Percentiles rank a stretch among this genome's conserved stretches.
phyloP scores from a whole-genome alignment of 1,140 invertebrate genomes.

The Grapholita molesta region DNA sequence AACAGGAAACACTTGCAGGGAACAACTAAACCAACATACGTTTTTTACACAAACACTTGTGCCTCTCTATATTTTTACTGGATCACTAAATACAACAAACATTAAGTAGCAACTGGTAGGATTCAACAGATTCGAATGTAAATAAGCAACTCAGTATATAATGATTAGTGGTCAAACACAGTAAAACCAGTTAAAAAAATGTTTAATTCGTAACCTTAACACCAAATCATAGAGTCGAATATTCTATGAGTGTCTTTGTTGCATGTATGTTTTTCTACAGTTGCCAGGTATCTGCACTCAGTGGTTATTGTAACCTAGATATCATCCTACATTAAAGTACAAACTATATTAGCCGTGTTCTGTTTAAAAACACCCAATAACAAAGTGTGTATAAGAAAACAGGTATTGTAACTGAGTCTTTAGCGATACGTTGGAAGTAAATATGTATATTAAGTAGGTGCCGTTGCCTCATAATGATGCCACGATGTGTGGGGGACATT shows the following conservation, averaged over 20 bases:
- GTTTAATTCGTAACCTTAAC: not conserved
- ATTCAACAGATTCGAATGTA: not conserved
- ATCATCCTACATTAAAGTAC: not conserved
- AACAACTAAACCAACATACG: too few relatives aligned
- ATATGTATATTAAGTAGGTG: too few relatives aligned
- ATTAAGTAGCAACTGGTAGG: not conserved
- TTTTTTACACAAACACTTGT: not conserved
- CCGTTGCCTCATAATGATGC: not conserved
- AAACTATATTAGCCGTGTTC: not conserved
- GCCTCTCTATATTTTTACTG: not conserved
- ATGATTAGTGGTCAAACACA: not conserved
- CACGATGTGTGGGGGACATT: not conserved
- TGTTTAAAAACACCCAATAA: too few relatives aligned
- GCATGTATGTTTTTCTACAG: not conserved
- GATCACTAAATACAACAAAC: not conserved
- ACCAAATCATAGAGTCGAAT: not conserved
- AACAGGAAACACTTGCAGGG: not conserved
- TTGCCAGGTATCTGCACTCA: not conserved
- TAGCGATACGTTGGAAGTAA: too few relatives aligned
- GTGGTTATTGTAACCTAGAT: not conserved
- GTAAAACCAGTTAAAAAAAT: not conserved
- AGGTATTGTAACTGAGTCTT: too few relatives aligned
- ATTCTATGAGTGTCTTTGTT: not conserved
- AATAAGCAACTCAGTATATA: not conserved
- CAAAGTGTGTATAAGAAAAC: too few relatives aligned